Conservation (phyloP, 2,888 invertebrate species). For the Nymphalis polychloros region DNA sequence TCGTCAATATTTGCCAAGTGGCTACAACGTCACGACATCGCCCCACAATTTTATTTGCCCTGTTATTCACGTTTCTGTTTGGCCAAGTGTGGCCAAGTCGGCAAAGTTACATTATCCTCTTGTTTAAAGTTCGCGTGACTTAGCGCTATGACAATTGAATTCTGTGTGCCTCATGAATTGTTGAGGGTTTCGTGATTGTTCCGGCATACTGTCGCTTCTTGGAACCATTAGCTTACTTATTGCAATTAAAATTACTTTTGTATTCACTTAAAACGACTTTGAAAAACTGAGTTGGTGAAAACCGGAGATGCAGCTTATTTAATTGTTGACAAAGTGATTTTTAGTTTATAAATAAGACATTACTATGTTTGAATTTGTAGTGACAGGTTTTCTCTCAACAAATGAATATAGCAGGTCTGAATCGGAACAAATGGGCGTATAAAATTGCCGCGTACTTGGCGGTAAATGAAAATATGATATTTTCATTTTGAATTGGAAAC, state of each 20-base stretch:
- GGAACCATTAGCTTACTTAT: conserved; percentile 24
- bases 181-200: conserved; percentile 45
- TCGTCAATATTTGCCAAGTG: conserved; percentile 71
- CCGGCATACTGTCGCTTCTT: conserved; percentile 22
- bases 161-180: conserved; percentile 52
- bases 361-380: no score
- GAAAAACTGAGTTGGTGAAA: no score
- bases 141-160: conserved; percentile 62
- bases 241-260: conserved; percentile 3
- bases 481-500: no score
- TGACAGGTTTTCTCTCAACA: no score
- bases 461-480: no score
- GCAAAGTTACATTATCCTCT: conserved; percentile 41
- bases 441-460: no score
- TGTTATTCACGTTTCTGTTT: conserved; percentile 75
- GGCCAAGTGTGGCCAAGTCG: conserved; percentile 47
- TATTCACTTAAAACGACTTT: not conserved
- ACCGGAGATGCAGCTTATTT: no score
- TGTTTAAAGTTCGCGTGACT: conserved; percentile 69
- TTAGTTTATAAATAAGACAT: no score
- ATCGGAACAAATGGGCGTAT: no score
- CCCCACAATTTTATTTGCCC: conserved; percentile 60
- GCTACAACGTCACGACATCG: conserved; percentile 64
- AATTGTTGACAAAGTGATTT: no score
- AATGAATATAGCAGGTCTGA: no score